These are phyloP conservation scores for Catharus bicknelli DNA, from an alignment of 2,113 vertebrate species.

Conservation along the genomic window DNA sequence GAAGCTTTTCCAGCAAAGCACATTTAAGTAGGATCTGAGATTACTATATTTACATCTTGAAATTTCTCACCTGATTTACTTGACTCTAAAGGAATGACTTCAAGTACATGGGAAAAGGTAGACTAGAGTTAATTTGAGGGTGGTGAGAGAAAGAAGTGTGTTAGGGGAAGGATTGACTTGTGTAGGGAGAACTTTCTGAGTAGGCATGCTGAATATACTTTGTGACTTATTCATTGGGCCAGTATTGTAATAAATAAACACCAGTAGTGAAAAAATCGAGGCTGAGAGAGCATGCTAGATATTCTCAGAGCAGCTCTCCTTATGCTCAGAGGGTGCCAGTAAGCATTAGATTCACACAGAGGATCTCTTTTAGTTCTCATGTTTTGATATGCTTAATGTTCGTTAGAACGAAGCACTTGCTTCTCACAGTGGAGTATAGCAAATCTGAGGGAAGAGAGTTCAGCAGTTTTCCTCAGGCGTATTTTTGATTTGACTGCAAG, in stretches of 20 bases:
- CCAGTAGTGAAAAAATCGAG: not conserved
- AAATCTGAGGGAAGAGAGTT: conserved; percentile 11
- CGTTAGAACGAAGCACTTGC: conserved; percentile 64
- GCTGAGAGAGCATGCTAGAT: not conserved
- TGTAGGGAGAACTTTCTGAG: not conserved
- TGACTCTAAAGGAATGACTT: not conserved
- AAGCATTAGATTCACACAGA: conserved; percentile 26
- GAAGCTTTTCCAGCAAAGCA: not conserved
- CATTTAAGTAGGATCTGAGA: not conserved
- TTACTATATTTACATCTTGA: not conserved
- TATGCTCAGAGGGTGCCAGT: not conserved
- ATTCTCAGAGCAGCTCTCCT: not conserved
- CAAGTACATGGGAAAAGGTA: not conserved
- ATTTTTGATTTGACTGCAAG: conserved; percentile 50
- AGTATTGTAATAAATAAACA: conserved; percentile 30
- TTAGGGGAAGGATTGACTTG: not conserved
- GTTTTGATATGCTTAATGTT: conserved; percentile 44
- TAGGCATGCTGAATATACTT: not conserved
- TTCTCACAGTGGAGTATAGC: conserved; percentile 65
- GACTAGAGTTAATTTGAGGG: not conserved
- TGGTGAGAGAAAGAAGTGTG: not conserved
- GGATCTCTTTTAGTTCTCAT: conserved; percentile 45
- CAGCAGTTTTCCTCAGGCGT: conserved; percentile 51
- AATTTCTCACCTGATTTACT: not conserved
- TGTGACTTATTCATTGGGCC: not conserved